A percentile compares a stretch with the other conserved stretches of the same genome.
Conservation (phyloP, 2,888 invertebrate species). For the Drosophila anomelani region DNA sequence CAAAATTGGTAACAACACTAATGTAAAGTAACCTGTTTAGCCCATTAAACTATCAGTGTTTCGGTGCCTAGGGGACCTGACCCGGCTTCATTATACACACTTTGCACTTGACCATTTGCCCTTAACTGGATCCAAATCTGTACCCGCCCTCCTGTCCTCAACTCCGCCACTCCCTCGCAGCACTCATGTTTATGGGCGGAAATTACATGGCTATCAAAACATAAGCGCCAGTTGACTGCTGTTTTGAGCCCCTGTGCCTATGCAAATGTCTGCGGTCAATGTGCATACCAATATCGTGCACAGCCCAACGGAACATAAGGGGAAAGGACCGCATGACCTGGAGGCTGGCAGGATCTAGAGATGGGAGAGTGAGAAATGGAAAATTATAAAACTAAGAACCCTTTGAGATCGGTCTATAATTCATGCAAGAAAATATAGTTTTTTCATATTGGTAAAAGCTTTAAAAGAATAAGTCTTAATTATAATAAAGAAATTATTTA, state of each 20-base stretch:
- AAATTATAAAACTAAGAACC: background rate
- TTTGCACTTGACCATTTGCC: slow-evolving; percentile 23
- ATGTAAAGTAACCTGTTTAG: background rate
- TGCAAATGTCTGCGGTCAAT: slow-evolving; percentile 66
- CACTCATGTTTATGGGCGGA: slow-evolving; percentile 69
- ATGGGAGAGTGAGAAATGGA: background rate
- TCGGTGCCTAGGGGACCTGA: background rate
- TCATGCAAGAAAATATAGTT: too few relatives aligned
- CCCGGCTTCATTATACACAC: slow-evolving; percentile 22
- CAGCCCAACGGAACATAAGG: slow-evolving; percentile 1
- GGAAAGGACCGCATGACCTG: background rate
- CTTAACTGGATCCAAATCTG: slow-evolving; percentile 7
- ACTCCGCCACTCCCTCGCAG: slow-evolving; percentile 8
- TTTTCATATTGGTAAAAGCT: too few relatives aligned
- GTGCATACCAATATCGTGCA: slow-evolving; percentile 32
- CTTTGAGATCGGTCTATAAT: too few relatives aligned
- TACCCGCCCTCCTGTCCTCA: background rate
- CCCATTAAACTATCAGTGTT: slow-evolving; percentile 18
- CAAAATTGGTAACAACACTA: background rate
- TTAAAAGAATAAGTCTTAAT: too few relatives aligned
- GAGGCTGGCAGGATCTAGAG: slow-evolving; percentile 9
- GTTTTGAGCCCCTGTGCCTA: slow-evolving; percentile 44
- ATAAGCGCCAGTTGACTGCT: slow-evolving; percentile 69
- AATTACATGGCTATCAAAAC: slow-evolving; percentile 76
- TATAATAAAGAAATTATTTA: too few relatives aligned